Conservation (phyloP, 2,797 vertebrate species). For the Sebastes itinus region DNA sequence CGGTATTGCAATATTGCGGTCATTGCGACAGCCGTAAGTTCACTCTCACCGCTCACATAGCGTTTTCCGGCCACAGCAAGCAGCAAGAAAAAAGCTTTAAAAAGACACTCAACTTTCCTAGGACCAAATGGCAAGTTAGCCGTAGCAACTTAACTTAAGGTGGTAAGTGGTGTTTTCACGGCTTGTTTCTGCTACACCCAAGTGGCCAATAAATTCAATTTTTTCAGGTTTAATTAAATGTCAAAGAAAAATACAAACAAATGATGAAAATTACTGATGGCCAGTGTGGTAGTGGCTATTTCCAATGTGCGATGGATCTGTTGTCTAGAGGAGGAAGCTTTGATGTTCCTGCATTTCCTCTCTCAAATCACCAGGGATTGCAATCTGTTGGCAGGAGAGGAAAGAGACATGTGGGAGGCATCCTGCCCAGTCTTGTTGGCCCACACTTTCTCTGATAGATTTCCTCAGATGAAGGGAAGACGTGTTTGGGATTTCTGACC, state of each 20-base stretch:
- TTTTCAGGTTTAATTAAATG: not conserved
- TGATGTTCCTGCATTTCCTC: slow-evolving; percentile 24
- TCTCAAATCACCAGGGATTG: slow-evolving; percentile 16
- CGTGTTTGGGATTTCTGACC: slow-evolving; percentile 15
- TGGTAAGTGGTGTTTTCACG: not conserved
- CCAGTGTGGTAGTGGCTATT: not conserved
- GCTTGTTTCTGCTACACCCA: not conserved
- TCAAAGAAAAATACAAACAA: not conserved
- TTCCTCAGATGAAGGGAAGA: slow-evolving; percentile 5
- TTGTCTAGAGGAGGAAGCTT: not conserved
- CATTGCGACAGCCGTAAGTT: not conserved
- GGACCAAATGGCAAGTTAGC: not conserved
- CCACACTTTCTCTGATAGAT: slow-evolving; percentile 9
- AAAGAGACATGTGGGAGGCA: slow-evolving; percentile 23
- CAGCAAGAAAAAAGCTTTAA: no score
- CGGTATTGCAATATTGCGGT: no score
- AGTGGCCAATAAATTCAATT: not conserved
- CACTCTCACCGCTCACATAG: not conserved
- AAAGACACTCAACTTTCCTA: not conserved
- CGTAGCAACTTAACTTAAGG: not conserved
- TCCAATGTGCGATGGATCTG: not conserved
- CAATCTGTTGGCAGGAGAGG: slow-evolving; percentile 33
- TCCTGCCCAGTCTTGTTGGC: slow-evolving; percentile 20
- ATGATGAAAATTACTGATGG: not conserved
- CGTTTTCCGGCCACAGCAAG: not conserved